A percentile compares a stretch with the other conserved stretches of the same genome.
Evolutionary conservation across 2,797 vertebrate species (phyloP).

Genomic region (Arremon brunneinucha): DNA sequence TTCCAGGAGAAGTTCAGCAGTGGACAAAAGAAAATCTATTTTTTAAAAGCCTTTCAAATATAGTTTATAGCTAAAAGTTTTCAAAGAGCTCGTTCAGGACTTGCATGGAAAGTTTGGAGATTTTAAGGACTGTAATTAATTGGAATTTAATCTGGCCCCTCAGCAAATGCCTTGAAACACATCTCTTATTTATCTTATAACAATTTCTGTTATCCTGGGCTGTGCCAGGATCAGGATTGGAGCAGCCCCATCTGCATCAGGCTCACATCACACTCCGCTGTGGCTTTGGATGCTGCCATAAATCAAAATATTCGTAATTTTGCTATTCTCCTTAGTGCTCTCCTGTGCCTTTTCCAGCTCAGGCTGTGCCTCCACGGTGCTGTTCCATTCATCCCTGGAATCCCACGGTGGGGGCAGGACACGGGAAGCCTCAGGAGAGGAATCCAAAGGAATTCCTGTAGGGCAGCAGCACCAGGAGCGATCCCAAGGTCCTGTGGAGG

Average conservation of each 20-base stretch:
- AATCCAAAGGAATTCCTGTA: too few species aligned
- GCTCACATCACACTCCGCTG: neutral
- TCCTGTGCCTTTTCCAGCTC: neutral
- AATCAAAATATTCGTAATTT: neutral
- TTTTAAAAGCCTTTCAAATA: neutral
- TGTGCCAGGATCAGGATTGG: neutral
- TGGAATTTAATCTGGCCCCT: neutral
- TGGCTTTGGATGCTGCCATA: neutral
- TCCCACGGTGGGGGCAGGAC: neutral
- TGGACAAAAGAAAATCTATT: neutral
- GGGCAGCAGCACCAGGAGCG: neutral
- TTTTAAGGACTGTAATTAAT: neutral
- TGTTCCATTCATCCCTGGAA: fast-evolving
- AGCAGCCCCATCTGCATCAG: neutral
- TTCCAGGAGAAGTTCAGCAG: neutral
- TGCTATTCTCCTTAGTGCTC: neutral
- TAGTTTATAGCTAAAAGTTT: neutral
- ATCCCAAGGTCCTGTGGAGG: fast-evolving
- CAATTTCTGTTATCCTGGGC: neutral
- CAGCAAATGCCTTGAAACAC: neutral
- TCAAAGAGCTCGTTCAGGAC: neutral
- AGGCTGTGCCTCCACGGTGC: fast-evolving
- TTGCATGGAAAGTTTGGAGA: neutral
- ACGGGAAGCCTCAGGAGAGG: neutral
- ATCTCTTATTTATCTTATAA: neutral